Percentiles rank a stretch among this genome's conserved stretches.
phyloP scores from a whole-genome alignment of 2,888 invertebrate species.

The Drosophila kanekoi region DNA sequence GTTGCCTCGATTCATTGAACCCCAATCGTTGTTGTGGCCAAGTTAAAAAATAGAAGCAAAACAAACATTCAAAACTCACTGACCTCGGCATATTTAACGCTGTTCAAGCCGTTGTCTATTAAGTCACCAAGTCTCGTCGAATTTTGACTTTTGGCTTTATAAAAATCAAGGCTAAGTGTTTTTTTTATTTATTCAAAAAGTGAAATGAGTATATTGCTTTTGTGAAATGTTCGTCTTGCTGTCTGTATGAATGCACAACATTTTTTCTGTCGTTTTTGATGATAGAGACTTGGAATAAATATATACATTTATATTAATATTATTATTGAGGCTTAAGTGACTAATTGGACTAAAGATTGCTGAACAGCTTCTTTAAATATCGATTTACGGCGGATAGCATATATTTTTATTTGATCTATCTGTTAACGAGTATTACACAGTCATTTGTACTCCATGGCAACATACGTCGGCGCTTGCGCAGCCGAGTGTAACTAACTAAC shows the following conservation, averaged over 20 bases:
- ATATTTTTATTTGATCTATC: not conserved
- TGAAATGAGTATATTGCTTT: not conserved
- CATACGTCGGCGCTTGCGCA: not conserved
- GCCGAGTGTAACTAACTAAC: not conserved
- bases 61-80: slow-evolving; percentile 26
- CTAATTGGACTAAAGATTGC: too few species aligned
- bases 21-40: slow-evolving; percentile 7
- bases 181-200: slow-evolving; percentile 5
- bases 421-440: too few species aligned
- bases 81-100: slow-evolving; percentile 44
- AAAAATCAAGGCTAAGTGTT: slow-evolving; percentile 58
- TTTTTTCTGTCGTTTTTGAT: too few species aligned
- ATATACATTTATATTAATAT: too few species aligned
- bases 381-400: too few species aligned
- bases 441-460: too few species aligned
- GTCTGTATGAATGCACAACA: not conserved
- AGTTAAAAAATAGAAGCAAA: not conserved
- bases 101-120: slow-evolving; percentile 27
- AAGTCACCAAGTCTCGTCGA: slow-evolving; percentile 12
- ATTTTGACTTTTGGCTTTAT: slow-evolving; percentile 19
- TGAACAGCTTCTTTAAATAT: too few species aligned
- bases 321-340: too few species aligned
- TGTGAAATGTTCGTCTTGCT: not conserved
- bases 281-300: too few species aligned
- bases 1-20: slow-evolving; percentile 6